Percentiles rank a stretch among this genome's conserved stretches.
These are phyloP conservation scores for Orbicella faveolata DNA, from an alignment of 64 coral and sea anemone species.

Conservation along the genomic window DNA sequence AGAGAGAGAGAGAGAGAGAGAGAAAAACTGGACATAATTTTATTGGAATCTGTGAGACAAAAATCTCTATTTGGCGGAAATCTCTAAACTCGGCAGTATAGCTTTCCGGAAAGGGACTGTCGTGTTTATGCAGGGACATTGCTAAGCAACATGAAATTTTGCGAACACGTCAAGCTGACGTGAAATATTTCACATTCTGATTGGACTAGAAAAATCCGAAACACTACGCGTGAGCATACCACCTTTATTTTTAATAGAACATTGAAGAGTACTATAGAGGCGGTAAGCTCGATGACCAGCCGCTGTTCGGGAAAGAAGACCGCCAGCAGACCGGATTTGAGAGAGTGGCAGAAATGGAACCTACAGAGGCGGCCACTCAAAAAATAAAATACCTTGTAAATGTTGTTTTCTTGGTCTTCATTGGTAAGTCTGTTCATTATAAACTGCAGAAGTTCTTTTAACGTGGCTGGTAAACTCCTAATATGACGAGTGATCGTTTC, in stretches of 20 bases:
- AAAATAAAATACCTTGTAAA: slow-evolving; percentile 58
- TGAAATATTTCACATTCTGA: not conserved
- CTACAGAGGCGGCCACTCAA: not conserved
- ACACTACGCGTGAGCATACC: too few relatives aligned
- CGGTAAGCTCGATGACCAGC: too few relatives aligned
- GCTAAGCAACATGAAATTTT: not conserved
- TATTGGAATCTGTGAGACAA: too few relatives aligned
- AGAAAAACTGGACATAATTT: too few relatives aligned
- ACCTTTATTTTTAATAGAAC: too few relatives aligned
- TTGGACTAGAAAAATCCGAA: not conserved
- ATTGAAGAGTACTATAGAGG: too few relatives aligned
- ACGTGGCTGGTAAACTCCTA: slow-evolving; percentile 30
- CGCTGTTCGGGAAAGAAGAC: not conserved
- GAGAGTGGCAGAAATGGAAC: too few relatives aligned
- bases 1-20: not conserved
- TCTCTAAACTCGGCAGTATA: not conserved
- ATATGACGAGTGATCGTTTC: slow-evolving; percentile 80
- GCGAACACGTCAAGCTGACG: not conserved
- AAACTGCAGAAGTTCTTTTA: slow-evolving; percentile 71
- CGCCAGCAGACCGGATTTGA: too few relatives aligned
- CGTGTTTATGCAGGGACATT: not conserved
- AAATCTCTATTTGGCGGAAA: too few relatives aligned
- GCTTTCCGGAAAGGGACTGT: too few relatives aligned
- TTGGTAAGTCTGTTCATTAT: slow-evolving; percentile 61
- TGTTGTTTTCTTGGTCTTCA: slow-evolving; percentile 71